phyloP scores from a whole-genome alignment of 2,113 vertebrate genomes.

The Sceloporus undulatus region DNA sequence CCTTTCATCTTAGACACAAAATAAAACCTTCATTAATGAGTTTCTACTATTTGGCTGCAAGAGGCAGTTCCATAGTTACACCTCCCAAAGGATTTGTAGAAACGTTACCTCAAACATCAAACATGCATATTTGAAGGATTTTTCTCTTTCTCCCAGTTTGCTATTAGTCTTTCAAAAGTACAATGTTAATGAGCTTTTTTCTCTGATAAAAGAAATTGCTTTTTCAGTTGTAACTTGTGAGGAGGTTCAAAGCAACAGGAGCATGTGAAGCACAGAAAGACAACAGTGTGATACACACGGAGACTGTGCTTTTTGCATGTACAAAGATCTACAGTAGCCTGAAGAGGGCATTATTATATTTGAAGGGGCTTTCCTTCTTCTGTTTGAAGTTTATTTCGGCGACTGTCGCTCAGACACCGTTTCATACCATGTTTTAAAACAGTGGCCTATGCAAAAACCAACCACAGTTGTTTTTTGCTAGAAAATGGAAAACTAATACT shows the following conservation, averaged over 20 bases:
- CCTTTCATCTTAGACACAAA: constrained; percentile 57
- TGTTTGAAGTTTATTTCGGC: no score
- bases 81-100: constrained; percentile 45
- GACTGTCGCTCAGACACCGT: no score
- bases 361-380: background rate
- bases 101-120: constrained; percentile 71
- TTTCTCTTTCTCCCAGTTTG: constrained; percentile 21
- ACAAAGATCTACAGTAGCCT: background rate
- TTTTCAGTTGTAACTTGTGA: constrained; percentile 15
- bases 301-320: background rate
- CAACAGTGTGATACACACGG: constrained; percentile 14
- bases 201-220: constrained; percentile 44
- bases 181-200: constrained; percentile 57
- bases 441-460: no score
- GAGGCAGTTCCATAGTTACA: constrained; percentile 44
- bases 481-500: no score
- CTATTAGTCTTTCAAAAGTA: constrained; percentile 50
- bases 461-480: no score
- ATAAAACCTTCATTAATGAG: constrained; percentile 42
- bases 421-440: no score
- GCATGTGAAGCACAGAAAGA: constrained; percentile 34
- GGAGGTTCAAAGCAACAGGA: background rate
- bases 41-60: constrained; percentile 53
- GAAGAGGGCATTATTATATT: background rate
- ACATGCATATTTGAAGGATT: constrained; percentile 66